These are phyloP conservation scores for Macropodus opercularis DNA, from an alignment of 2,797 vertebrate genomes.

Conservation along the genomic window DNA sequence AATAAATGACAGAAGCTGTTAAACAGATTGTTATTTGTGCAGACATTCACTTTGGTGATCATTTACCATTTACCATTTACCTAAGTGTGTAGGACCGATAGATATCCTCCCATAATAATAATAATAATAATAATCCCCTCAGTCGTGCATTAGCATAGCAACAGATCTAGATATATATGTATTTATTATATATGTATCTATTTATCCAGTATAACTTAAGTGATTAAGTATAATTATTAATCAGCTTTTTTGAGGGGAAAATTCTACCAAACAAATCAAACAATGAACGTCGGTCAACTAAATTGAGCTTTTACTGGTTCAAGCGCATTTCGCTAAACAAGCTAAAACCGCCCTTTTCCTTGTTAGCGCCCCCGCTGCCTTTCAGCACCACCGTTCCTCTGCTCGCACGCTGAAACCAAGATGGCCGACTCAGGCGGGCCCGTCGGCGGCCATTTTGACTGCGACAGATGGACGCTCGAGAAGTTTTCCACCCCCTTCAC, in stretches of 20 bases:
- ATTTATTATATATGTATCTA: too few relatives aligned
- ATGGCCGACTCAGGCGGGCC: constrained; percentile 15
- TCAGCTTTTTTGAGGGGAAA: background rate
- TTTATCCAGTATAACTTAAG: too few relatives aligned
- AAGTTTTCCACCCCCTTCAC: constrained; percentile 2
- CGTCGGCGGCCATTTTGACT: constrained; percentile 11
- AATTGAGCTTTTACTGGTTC: constrained; percentile 1
- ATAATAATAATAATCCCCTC: too few relatives aligned
- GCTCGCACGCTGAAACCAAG: constrained; percentile 24
- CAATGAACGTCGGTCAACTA: background rate
- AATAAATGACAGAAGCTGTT: too few relatives aligned
- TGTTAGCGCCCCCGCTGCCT: constrained; percentile 1
- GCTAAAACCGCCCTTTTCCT: background rate
- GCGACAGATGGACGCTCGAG: constrained; percentile 25
- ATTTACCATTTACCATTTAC: too few relatives aligned
- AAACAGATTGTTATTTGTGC: too few relatives aligned
- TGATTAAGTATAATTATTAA: too few relatives aligned
- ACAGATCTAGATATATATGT: too few relatives aligned
- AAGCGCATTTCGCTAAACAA: constrained; percentile 12
- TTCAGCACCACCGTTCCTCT: background rate
- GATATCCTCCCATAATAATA: too few relatives aligned
- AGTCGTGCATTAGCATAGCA: too few relatives aligned
- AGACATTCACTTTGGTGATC: too few relatives aligned
- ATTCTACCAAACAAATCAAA: background rate
- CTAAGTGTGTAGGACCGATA: too few relatives aligned